Evolutionary conservation across 2,113 vertebrate genomes (phyloP).

Genomic region (Mesoclemmys tuberculata): DNA sequence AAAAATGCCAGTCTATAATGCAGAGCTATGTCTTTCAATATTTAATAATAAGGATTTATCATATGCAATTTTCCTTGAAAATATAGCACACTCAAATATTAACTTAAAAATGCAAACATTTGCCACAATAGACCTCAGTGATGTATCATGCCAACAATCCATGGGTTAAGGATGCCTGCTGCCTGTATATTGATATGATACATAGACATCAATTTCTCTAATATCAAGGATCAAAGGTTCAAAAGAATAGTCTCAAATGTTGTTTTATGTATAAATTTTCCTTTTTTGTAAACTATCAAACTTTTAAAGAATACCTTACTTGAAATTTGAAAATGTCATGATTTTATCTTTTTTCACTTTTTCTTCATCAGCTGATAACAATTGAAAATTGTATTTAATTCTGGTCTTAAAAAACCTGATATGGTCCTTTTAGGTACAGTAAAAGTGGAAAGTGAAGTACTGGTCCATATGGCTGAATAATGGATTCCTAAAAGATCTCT

Average conservation of each 20-base stretch:
- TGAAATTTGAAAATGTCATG: background rate
- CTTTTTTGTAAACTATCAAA: background rate
- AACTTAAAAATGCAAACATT: background rate
- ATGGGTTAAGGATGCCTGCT: background rate
- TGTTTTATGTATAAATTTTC: background rate
- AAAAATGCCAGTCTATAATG: background rate
- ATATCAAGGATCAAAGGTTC: background rate
- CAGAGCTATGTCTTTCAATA: background rate
- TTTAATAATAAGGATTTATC: slow-evolving; percentile 2
- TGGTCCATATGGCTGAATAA: background rate
- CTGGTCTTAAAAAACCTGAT: background rate
- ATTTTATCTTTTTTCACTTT: background rate
- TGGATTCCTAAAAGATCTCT: background rate
- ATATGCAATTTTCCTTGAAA: background rate
- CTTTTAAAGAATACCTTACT: background rate
- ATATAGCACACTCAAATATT: background rate
- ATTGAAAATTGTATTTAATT: background rate
- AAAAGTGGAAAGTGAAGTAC: background rate
- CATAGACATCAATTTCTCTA: background rate
- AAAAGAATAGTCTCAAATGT: background rate
- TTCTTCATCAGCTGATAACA: background rate
- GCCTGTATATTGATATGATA: rapidly evolving
- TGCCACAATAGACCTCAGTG: background rate
- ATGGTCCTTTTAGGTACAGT: background rate
- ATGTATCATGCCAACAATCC: rapidly evolving